Evolutionary conservation across 1,140 invertebrate species (phyloP).

Genomic region (Microvelia longipes): DNA sequence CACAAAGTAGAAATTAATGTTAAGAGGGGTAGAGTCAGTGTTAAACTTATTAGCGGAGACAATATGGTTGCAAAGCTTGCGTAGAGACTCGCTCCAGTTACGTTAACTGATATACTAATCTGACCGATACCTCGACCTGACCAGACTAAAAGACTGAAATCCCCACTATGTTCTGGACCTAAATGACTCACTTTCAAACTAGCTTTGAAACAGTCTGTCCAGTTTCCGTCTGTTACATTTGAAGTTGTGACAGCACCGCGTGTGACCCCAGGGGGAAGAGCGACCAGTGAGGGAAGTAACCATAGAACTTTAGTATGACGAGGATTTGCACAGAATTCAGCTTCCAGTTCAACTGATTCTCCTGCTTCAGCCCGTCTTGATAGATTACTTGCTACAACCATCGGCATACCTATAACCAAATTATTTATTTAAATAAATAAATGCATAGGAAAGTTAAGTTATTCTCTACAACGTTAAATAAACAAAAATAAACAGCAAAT

Average conservation of each 20-base stretch:
- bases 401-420: constrained; percentile 36
- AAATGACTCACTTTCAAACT: constrained; percentile 10
- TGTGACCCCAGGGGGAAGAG: constrained; percentile 36
- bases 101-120: constrained; percentile 16
- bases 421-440: background rate
- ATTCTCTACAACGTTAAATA: background rate
- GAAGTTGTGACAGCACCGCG: constrained; percentile 36
- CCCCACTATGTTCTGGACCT: constrained; percentile 12
- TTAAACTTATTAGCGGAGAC: background rate
- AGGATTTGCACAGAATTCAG: constrained; percentile 43
- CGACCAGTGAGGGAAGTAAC: constrained; percentile 34
- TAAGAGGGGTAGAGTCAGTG: background rate
- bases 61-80: background rate
- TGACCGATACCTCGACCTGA: constrained; percentile 18
- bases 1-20: background rate
- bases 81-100: constrained; percentile 7
- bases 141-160: constrained; percentile 18
- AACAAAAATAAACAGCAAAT: background rate
- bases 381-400: constrained; percentile 36
- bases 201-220: constrained; percentile 17
- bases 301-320: constrained; percentile 37
- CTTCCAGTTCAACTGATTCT: constrained; percentile 33
- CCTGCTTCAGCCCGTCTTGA: constrained; percentile 38
- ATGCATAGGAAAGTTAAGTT: background rate
- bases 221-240: constrained; percentile 31